Conservation (phyloP, 2,113 vertebrate genomes). For the Pygoscelis adeliae region DNA sequence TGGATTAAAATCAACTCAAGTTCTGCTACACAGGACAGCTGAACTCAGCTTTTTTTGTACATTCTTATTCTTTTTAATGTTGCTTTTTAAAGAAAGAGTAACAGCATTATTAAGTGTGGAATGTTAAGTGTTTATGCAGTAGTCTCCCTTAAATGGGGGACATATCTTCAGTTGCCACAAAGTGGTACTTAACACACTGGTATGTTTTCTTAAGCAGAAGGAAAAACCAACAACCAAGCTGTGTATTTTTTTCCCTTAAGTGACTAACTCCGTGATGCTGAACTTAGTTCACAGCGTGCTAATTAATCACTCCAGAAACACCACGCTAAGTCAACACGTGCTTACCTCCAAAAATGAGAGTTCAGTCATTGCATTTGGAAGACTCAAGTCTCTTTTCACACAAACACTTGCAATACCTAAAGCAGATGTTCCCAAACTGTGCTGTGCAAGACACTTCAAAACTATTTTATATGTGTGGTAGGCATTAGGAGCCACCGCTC, state of each 20-base stretch:
- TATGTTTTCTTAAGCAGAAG: slow-evolving; percentile 5
- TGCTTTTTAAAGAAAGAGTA: neutral
- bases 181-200: neutral
- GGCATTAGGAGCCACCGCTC: neutral
- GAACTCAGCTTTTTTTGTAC: neutral
- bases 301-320: slow-evolving; percentile 1
- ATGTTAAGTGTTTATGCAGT: neutral
- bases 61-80: neutral
- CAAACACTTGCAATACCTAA: neutral
- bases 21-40: neutral
- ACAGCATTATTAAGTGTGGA: neutral
- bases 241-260: neutral
- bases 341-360: neutral
- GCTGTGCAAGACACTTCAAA: neutral
- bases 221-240: neutral
- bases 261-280: neutral
- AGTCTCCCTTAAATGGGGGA: neutral
- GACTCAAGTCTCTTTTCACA: neutral
- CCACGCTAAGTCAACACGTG: neutral
- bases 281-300: neutral
- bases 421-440: neutral
- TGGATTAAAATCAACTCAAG: neutral
- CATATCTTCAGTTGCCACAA: neutral
- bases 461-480: neutral
- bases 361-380: neutral